Conservation (phyloP, 2,797 vertebrate species). For the Malacoraja senta region DNA sequence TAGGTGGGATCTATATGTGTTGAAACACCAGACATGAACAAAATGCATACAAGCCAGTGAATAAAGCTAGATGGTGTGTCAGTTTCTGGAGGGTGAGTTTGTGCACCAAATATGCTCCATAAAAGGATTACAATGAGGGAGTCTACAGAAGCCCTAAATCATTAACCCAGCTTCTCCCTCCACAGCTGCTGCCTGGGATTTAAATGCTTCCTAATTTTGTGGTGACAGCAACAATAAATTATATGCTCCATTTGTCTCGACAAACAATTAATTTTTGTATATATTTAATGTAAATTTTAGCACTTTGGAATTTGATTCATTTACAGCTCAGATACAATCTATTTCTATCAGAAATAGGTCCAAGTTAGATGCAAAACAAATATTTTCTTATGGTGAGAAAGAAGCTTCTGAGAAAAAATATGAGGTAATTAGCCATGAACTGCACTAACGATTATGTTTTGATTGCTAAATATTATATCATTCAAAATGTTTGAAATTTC, state of each 20-base stretch:
- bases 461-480: neutral
- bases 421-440: neutral
- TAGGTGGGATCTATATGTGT: too few relatives aligned
- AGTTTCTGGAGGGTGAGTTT: too few relatives aligned
- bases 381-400: neutral
- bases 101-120: too few relatives aligned
- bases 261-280: neutral
- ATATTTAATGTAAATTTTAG: neutral
- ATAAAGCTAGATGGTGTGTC: too few relatives aligned
- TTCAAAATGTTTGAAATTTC: neutral
- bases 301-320: neutral
- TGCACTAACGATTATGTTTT: neutral
- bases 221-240: neutral
- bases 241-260: neutral
- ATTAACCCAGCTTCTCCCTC: too few relatives aligned
- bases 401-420: neutral
- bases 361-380: neutral
- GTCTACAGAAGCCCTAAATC: too few relatives aligned
- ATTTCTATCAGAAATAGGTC: neutral
- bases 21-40: too few relatives aligned
- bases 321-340: too few relatives aligned
- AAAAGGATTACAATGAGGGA: too few relatives aligned
- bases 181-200: neutral
- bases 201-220: neutral
- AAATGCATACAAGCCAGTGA: too few relatives aligned